These are phyloP conservation scores for Mamestra configurata DNA, from an alignment of 1,140 invertebrate species.

Conservation along the genomic window DNA sequence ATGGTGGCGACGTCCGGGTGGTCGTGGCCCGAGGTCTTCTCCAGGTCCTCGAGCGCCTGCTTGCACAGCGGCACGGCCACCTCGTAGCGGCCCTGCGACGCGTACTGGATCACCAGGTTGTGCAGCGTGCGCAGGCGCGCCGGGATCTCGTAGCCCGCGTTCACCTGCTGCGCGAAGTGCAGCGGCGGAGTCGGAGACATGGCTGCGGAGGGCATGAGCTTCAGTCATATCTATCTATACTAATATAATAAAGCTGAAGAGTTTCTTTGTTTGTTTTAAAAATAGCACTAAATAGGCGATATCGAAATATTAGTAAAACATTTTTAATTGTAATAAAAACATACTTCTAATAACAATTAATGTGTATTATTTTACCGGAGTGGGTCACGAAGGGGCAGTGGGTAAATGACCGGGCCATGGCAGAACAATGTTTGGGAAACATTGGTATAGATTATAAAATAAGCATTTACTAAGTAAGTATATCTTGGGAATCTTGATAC, in stretches of 20 bases:
- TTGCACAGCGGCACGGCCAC: constrained; percentile 99
- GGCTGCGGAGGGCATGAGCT: constrained; percentile 84
- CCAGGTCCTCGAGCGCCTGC: constrained; percentile 99
- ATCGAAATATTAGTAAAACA: too few relatives aligned
- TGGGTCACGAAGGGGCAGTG: too few relatives aligned
- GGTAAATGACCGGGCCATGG: too few relatives aligned
- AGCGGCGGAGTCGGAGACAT: constrained; percentile 97
- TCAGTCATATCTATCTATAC: background rate
- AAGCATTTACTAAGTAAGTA: too few relatives aligned
- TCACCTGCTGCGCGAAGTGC: constrained; percentile 96
- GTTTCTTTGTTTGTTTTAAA: too few relatives aligned
- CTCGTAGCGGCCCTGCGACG: constrained; percentile 99
- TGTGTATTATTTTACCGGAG: too few relatives aligned
- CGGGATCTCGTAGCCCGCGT: constrained; percentile 99
- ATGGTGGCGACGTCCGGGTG: constrained; percentile 99
- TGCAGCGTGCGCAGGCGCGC: constrained; percentile 97
- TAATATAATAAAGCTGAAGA: background rate
- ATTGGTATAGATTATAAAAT: too few relatives aligned
- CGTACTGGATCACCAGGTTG: constrained; percentile 99
- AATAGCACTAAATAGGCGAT: too few relatives aligned
- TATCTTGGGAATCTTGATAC: too few relatives aligned
- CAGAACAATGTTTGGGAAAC: too few relatives aligned
- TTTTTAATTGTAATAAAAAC: too few relatives aligned
- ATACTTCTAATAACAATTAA: too few relatives aligned
- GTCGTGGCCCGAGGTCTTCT: constrained; percentile 99